Evolutionary conservation across 2,888 invertebrate species (phyloP), one percentile per base, ranked within the genome.

Genomic region (Leptogaster cylindrica): DNA sequence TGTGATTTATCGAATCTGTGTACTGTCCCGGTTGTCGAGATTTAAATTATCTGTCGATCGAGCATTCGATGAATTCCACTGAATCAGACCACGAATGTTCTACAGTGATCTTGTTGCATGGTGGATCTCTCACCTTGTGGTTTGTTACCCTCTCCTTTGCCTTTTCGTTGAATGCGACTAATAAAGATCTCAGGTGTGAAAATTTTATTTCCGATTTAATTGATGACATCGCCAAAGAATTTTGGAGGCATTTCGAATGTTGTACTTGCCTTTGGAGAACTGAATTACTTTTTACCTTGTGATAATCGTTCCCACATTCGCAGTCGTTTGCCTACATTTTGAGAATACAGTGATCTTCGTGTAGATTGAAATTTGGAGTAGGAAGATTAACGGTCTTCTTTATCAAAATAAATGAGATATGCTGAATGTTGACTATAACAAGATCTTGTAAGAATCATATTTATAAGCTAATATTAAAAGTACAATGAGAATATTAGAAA

Each of bases 131-230:
- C 46, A 64, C 46, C 46, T 64, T 18, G 16, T 51, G 46, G 18
- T 23, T 46, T 64, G 27, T 64, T 46, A 20, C 3, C 5, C 12
- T 36, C 31, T 55, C n/a, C 23, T 61, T 16, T 31, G 12, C 23
- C 8, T 48, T 50, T 41, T 36, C 20, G 20, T 33, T 28, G 39
- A 36, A 55, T 70, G 70, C 73, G 72, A 74, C 75, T 79, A 79
- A 79, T 79, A 78, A 79, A 79, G 79, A 78, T 75, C 76, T 79
- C 78, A 78, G 77, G 79, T 78, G 79, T 75, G 77, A 78, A 78
- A 75, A 74, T 76, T 73, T 70, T 71, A 70, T 71, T 70, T 71
- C 72, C 73, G 73, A 72, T 77, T 78, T 79, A 79, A 79, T 79
- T 79, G 79, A 79, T 78, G 78, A 78, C 79, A 78, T 78, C 76